Conservation (phyloP, 2,888 invertebrate species). For the Nemapogon koenigi region DNA sequence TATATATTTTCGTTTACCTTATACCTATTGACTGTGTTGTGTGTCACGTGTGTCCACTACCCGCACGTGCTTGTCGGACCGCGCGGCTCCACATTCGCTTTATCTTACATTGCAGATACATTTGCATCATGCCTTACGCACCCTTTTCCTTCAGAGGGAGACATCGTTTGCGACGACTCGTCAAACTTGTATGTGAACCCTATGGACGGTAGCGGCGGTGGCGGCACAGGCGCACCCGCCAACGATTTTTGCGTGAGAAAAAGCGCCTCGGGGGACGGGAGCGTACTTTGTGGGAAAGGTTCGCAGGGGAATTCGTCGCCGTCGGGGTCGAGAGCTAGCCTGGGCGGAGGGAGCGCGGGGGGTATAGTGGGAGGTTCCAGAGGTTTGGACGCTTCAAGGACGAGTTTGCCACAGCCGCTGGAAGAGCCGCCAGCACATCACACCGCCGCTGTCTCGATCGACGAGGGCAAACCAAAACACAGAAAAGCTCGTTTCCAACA, state of each 20-base stretch:
- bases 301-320: slow-evolving; percentile 62
- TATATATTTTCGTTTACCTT: too few species aligned
- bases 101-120: slow-evolving; percentile 83
- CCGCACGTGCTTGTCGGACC: neutral
- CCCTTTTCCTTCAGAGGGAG: slow-evolving; percentile 88
- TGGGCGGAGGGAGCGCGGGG: slow-evolving; percentile 31
- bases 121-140: slow-evolving; percentile 97
- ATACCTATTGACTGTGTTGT: too few species aligned
- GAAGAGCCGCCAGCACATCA: slow-evolving; percentile 30
- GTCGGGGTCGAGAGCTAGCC: slow-evolving; percentile 51
- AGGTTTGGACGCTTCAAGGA: slow-evolving; percentile 44
- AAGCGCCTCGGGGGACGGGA: slow-evolving; percentile 80
- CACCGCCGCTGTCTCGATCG: slow-evolving; percentile 59
- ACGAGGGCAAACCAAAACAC: slow-evolving; percentile 73
- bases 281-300: slow-evolving; percentile 67
- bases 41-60: neutral
- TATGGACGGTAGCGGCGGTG: slow-evolving; percentile 70
- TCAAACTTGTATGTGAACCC: slow-evolving; percentile 91
- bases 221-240: slow-evolving; percentile 33
- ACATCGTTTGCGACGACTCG: slow-evolving; percentile 75
- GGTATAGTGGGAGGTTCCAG: slow-evolving; percentile 19
- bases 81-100: neutral
- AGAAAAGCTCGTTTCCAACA: slow-evolving; percentile 88
- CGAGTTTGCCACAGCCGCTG: slow-evolving; percentile 45
- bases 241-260: slow-evolving; percentile 72